Conservation (phyloP, 2,113 vertebrate species). For the Recurvirostra avosetta region DNA sequence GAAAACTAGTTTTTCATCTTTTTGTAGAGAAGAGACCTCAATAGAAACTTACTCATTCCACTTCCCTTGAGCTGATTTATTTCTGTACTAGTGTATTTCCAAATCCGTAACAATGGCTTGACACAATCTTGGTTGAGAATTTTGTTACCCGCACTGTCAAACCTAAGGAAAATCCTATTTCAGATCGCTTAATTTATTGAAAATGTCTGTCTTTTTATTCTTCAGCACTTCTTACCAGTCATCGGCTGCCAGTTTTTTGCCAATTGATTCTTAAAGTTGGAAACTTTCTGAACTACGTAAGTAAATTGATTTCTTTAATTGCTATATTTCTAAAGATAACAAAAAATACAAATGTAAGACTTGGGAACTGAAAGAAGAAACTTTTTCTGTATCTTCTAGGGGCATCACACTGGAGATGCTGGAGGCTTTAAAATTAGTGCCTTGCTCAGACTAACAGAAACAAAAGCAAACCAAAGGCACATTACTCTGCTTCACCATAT, state of each 20-base stretch:
- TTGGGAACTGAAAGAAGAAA: neutral
- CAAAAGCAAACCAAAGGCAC: slow-evolving; percentile 87
- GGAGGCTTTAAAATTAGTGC: slow-evolving; percentile 92
- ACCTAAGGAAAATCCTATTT: neutral
- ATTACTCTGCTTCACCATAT: slow-evolving; percentile 93
- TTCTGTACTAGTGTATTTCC: neutral
- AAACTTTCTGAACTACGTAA: slow-evolving; percentile 97
- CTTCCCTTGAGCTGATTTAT: slow-evolving; percentile 2
- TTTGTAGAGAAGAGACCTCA: neutral
- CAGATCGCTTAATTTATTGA: neutral
- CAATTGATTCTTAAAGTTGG: slow-evolving; percentile 89
- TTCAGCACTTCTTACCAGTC: slow-evolving; percentile 83
- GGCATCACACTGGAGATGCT: slow-evolving; percentile 89
- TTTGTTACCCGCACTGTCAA: neutral
- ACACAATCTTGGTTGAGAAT: neutral
- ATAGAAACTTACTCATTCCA: neutral
- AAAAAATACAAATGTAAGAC: neutral
- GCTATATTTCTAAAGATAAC: neutral
- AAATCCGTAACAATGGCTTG: neutral
- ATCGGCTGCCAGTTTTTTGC: slow-evolving; percentile 85
- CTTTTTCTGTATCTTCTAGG: slow-evolving; percentile 70
- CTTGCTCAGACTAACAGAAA: slow-evolving; percentile 89
- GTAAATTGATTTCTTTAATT: slow-evolving; percentile 2
- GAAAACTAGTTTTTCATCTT: neutral
- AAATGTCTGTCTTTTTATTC: neutral